Evolutionary conservation across 92 coral and sea anemone genomes (phyloP), one percentile per base, ranked within the genome.

Genomic region (Nematostella vectensis): DNA sequence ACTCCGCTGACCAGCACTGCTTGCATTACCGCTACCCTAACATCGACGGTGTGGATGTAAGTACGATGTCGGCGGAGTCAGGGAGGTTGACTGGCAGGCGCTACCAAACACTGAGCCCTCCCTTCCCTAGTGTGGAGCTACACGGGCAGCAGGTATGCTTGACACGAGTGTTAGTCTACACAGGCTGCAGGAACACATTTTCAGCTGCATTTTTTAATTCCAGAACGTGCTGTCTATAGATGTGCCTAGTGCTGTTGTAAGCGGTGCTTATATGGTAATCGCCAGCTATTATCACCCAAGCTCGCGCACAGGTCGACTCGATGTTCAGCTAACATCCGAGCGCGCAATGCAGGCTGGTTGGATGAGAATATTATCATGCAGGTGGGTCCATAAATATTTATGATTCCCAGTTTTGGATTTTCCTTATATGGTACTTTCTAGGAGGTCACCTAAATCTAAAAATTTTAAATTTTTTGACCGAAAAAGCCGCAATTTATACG

Each of bases 361-460:
- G 39, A 70, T 80, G 72, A 68, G 59, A 44, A 70, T 85, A 52
- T 60, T 80, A 37, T 55, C 71, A 11, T 85, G 88, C 79, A 76
- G 76, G 94, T 85, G 61, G 40, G 77, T 0, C 18, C 24, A 12
- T 4, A 4, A 25, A 4, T 29, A n/a, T n/a, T n/a, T n/a, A n/a
- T n/a, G n/a, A n/a, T n/a, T n/a, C n/a, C n/a, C n/a, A n/a, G n/a
- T n/a, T n/a, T n/a, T n/a, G n/a, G n/a, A n/a, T n/a, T n/a, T n/a
- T n/a, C n/a, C n/a, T n/a, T n/a, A n/a, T n/a, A n/a, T n/a, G n/a
- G n/a, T n/a, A n/a, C n/a, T n/a, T n/a, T n/a, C 9, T 3, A 3
- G n/a, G 0, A n/a, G 28, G 13, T 16, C 6, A 13, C 22, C 52
- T 20, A 27, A 0, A 17, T 22, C 18, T 22, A 1, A 19, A 51